These are phyloP conservation scores for Lomographa bimaculata DNA, from an alignment of 2,888 invertebrate species.

Conservation along the genomic window DNA sequence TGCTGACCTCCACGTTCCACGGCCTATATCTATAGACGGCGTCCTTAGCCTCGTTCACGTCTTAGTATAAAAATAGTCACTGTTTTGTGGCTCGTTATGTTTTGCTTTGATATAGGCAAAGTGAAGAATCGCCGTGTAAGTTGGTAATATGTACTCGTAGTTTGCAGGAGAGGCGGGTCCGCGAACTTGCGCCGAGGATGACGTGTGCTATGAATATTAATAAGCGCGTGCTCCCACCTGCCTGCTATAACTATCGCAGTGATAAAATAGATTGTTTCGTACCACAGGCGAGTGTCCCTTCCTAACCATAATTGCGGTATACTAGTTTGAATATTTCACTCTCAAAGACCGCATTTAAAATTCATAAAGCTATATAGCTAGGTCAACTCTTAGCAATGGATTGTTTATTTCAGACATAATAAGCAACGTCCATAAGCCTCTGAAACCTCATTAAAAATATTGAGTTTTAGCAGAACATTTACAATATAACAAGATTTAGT, in stretches of 20 bases:
- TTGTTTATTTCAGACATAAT: too few species aligned
- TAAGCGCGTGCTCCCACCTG: conserved; percentile 59
- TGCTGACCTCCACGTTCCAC: conserved; percentile 28
- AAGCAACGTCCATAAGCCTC: too few species aligned
- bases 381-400: conserved; percentile 7
- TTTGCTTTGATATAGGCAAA: conserved; percentile 10
- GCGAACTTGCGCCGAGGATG: conserved; percentile 52
- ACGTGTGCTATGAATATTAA: conserved; percentile 76
- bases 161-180: conserved; percentile 34
- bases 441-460: too few species aligned
- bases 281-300: conserved; percentile 37
- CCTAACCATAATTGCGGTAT: conserved; percentile 45
- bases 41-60: conserved; percentile 29
- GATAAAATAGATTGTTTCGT: conserved; percentile 57
- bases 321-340: conserved; percentile 43
- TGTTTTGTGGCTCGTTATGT: conserved; percentile 10
- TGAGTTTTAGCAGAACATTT: too few species aligned
- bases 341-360: conserved; percentile 34
- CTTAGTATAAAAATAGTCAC: conserved; percentile 14
- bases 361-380: conserved; percentile 38
- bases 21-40: conserved; percentile 22
- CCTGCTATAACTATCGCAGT: conserved; percentile 55
- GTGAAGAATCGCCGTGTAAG: conserved; percentile 22
- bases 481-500: too few species aligned
- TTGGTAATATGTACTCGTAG: conserved; percentile 29